phyloP scores from a whole-genome alignment of 2,113 vertebrate genomes.

The Ahaetulla prasina region DNA sequence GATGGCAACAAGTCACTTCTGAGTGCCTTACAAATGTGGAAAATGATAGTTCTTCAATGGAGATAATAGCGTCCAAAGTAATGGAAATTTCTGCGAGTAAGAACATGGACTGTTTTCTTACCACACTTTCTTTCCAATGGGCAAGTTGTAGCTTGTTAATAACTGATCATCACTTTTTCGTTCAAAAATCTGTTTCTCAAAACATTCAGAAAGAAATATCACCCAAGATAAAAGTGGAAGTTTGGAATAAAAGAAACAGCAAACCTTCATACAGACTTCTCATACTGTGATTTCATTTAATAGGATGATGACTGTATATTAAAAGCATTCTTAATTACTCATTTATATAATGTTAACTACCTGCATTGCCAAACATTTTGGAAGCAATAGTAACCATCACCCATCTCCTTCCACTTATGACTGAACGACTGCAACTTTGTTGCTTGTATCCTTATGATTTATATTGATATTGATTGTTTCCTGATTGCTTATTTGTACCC shows the following conservation, averaged over 20 bases:
- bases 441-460: too few relatives aligned
- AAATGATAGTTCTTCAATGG: background rate
- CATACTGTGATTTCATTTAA: background rate
- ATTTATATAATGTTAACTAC: background rate
- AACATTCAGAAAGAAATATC: background rate
- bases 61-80: too few relatives aligned
- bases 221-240: background rate
- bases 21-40: background rate
- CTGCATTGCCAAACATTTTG: background rate
- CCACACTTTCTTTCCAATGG: background rate
- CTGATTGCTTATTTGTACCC: too few relatives aligned
- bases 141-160: background rate
- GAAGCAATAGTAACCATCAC: accelerated
- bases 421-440: too few relatives aligned
- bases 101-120: background rate
- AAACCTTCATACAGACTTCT: background rate
- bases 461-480: too few relatives aligned
- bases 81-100: background rate
- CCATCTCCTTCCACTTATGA: too few relatives aligned
- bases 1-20: too few relatives aligned
- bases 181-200: background rate
- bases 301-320: background rate
- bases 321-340: background rate
- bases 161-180: background rate
- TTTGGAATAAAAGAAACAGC: background rate